Percentiles rank a stretch among this genome's conserved stretches.
Conservation (phyloP, 1,140 invertebrate species). For the Chrysomallon squamiferum region DNA sequence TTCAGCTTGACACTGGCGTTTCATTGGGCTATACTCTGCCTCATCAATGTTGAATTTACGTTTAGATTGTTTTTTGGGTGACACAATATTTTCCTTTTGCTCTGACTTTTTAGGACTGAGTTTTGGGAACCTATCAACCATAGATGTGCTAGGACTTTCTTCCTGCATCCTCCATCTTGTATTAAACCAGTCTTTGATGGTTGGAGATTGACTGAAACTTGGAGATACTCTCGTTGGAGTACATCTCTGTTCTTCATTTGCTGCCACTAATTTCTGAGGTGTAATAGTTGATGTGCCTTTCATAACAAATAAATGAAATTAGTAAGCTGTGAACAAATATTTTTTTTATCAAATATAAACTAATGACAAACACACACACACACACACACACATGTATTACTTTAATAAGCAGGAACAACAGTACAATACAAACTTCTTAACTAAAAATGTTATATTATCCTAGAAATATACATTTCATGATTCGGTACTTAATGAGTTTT, state of each 20-base stretch:
- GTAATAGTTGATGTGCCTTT: conserved; percentile 5
- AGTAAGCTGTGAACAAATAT: not conserved
- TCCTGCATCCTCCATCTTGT: no score
- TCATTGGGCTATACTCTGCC: not conserved
- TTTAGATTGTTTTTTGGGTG: not conserved
- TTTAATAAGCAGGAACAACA: not conserved
- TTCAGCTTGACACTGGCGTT: not conserved
- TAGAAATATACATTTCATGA: no score
- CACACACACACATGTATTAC: not conserved
- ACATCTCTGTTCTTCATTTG: not conserved
- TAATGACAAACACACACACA: not conserved
- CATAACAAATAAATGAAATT: not conserved
- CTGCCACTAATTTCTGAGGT: not conserved
- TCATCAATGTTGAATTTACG: not conserved
- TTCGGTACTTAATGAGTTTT: no score
- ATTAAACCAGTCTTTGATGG: conserved; percentile 8
- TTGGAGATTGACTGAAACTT: not conserved
- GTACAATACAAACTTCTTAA: no score
- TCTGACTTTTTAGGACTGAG: not conserved
- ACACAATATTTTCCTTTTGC: not conserved
- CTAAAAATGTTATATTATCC: no score
- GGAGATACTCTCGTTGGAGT: not conserved
- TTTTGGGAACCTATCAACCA: not conserved
- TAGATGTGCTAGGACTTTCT: not conserved
- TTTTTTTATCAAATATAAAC: not conserved